Percentiles rank a stretch among this genome's conserved stretches.
These are phyloP conservation scores for Timema cristinae DNA, from an alignment of 2,888 invertebrate species.

Conservation along the genomic window DNA sequence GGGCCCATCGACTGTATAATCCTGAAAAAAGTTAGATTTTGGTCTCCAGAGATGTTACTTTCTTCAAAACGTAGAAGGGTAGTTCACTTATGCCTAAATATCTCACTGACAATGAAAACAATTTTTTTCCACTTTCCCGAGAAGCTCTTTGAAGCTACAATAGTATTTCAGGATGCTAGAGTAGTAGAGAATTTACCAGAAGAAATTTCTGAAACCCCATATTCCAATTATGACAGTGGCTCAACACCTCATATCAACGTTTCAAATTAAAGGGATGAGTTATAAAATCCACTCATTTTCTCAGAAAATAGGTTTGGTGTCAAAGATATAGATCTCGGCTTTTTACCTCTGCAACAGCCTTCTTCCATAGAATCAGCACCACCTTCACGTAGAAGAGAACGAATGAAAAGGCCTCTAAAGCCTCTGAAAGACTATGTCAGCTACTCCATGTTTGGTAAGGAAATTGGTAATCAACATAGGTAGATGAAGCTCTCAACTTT, in stretches of 20 bases:
- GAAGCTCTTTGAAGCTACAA: not conserved
- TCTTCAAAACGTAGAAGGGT: not conserved
- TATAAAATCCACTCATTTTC: too few species aligned
- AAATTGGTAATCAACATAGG: not conserved
- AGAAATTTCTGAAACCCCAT: not conserved
- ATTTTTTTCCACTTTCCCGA: not conserved
- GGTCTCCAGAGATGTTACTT: not conserved
- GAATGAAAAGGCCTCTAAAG: not conserved
- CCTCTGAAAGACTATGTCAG: not conserved
- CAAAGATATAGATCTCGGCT: not conserved
- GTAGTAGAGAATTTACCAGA: not conserved
- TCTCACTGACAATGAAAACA: not conserved
- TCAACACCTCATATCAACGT: not conserved
- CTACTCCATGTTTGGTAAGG: not conserved
- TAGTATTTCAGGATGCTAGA: not conserved
- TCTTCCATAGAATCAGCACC: not conserved
- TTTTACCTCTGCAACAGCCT: not conserved
- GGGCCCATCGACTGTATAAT: not conserved
- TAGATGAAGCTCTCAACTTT: not conserved
- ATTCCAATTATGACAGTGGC: not conserved
- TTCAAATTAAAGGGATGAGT: not conserved
- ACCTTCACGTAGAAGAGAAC: not conserved
- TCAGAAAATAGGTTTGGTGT: not conserved
- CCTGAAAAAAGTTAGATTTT: not conserved
- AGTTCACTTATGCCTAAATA: not conserved